These are phyloP conservation scores for Microctonus brassicae DNA, from an alignment of 2,888 invertebrate genomes.

Conservation along the genomic window DNA sequence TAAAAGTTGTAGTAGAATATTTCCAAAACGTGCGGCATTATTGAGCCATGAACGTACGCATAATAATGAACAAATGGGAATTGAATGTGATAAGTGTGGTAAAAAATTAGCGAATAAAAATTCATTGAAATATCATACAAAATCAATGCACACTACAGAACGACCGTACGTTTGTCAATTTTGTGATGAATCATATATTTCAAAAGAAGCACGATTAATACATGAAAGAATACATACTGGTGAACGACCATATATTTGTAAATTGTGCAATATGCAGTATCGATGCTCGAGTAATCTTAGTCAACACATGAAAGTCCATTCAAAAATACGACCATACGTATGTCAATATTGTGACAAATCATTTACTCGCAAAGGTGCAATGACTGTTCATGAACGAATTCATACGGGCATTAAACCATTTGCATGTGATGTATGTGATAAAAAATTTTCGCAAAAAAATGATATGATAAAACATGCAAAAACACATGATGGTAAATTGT, in stretches of 20 bases:
- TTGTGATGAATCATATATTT: constrained; percentile 67
- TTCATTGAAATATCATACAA: constrained; percentile 66
- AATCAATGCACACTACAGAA: constrained; percentile 67
- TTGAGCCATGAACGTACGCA: constrained; percentile 58
- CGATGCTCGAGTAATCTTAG: constrained; percentile 62
- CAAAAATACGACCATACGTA: constrained; percentile 52
- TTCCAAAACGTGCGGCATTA: constrained; percentile 55
- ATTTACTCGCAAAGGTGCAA: constrained; percentile 59
- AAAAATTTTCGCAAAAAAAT: constrained; percentile 61
- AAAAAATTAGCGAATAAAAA: constrained; percentile 58
- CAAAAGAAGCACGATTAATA: constrained; percentile 66
- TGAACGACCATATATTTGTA: constrained; percentile 61
- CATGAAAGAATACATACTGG: constrained; percentile 68
- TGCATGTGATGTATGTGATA: constrained; percentile 55
- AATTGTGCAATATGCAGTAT: constrained; percentile 60
- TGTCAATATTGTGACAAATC: constrained; percentile 58
- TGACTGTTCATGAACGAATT: constrained; percentile 59
- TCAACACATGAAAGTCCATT: constrained; percentile 62
- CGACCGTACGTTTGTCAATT: constrained; percentile 68
- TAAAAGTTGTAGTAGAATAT: constrained; percentile 54
- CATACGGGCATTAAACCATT: constrained; percentile 63
- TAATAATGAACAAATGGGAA: constrained; percentile 44
- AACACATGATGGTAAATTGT: constrained; percentile 47
- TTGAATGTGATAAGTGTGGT: constrained; percentile 58
- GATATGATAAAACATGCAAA: constrained; percentile 62